Conservation (phyloP, 1,140 invertebrate genomes). For the Lepidurus apus region DNA sequence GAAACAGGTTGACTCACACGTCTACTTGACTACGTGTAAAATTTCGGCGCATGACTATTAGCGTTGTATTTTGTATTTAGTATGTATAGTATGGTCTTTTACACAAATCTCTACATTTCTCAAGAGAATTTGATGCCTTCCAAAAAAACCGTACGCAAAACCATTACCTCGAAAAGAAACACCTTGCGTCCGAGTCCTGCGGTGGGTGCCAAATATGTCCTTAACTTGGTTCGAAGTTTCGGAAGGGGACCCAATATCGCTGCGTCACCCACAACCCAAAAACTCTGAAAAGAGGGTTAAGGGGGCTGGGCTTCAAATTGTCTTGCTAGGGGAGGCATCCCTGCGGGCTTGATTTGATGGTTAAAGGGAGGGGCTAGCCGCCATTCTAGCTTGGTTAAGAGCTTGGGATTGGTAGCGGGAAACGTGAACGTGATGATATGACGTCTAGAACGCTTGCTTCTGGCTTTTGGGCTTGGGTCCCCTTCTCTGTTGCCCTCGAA, state of each 20-base stretch:
- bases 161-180: not conserved
- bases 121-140: too few species aligned
- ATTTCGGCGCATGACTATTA: too few species aligned
- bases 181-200: not conserved
- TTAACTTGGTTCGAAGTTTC: not conserved
- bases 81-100: too few species aligned
- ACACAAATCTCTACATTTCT: too few species aligned
- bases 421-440: not conserved
- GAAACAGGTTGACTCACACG: too few species aligned
- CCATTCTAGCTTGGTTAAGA: not conserved
- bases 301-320: not conserved
- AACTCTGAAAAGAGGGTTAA: not conserved
- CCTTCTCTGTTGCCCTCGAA: not conserved
- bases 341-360: not conserved
- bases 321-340: not conserved
- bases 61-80: too few species aligned
- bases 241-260: not conserved
- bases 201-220: not conserved
- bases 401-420: not conserved
- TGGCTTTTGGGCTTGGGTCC: not conserved
- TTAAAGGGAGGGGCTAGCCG: not conserved
- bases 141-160: not conserved
- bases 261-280: not conserved
- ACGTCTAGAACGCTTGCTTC: not conserved
- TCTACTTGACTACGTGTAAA: too few species aligned